Conservation (phyloP, 2,888 invertebrate species). For the Antheraea assamensis region DNA sequence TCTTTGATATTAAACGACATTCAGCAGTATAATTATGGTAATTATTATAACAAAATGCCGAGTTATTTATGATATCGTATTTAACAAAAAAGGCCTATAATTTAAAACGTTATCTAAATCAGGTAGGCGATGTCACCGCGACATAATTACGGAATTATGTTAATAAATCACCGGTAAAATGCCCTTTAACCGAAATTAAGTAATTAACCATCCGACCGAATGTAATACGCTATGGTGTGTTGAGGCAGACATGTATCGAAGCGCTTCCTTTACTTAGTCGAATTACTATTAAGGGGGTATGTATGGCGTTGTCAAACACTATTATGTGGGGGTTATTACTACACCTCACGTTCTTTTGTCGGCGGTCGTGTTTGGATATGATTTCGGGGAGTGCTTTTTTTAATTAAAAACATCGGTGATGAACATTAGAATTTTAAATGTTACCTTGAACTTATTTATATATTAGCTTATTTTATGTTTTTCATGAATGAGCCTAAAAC, state of each 20-base stretch:
- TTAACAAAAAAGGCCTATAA: conserved; percentile 26
- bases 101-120: conserved; percentile 40
- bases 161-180: conserved; percentile 66
- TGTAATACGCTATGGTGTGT: conserved; percentile 46
- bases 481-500: too few species aligned
- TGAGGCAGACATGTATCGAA: conserved; percentile 33
- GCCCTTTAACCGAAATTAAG: conserved; percentile 70
- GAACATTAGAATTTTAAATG: background rate
- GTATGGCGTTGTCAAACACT: conserved; percentile 59
- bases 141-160: conserved; percentile 64
- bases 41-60: conserved; percentile 14
- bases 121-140: conserved; percentile 52
- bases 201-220: conserved; percentile 63
- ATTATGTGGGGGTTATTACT: conserved; percentile 32
- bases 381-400: conserved; percentile 16
- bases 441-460: background rate
- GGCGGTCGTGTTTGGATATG: conserved; percentile 8
- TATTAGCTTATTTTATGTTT: too few species aligned
- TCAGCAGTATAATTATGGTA: background rate
- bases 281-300: conserved; percentile 45
- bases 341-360: conserved; percentile 12
- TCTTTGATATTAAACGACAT: background rate
- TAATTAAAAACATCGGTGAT: conserved; percentile 15
- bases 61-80: conserved; percentile 23
- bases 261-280: conserved; percentile 42